These are phyloP conservation scores for Callipepla squamata DNA, from an alignment of 2,113 vertebrate genomes.

Conservation along the genomic window DNA sequence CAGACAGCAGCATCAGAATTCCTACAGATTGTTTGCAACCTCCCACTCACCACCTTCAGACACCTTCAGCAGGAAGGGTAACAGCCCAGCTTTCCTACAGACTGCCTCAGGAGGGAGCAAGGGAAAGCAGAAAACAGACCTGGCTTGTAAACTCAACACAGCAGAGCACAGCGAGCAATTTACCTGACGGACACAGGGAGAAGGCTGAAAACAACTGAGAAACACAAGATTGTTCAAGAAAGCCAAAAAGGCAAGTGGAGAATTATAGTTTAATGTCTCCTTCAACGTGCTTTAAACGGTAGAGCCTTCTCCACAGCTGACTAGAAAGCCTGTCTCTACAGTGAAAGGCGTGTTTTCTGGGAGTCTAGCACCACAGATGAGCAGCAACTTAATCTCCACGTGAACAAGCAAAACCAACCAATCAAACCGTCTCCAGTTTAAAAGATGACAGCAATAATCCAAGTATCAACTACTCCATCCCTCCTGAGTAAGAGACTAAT, in stretches of 20 bases:
- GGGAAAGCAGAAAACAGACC: not conserved
- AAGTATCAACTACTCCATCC: not conserved
- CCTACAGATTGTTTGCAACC: slow-evolving; percentile 31
- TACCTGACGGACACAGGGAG: not conserved
- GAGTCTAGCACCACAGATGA: not conserved
- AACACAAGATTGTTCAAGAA: not conserved
- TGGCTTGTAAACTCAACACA: not conserved
- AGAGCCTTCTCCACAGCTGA: not conserved
- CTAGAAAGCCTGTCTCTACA: not conserved
- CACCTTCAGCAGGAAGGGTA: slow-evolving; percentile 26
- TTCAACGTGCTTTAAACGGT: not conserved
- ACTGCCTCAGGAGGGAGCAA: fast-evolving
- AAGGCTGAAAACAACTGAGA: not conserved
- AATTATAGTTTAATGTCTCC: not conserved
- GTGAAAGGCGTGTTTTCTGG: not conserved
- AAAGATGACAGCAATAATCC: not conserved
- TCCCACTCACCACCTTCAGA: slow-evolving; percentile 50
- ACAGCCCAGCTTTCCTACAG: slow-evolving; percentile 17
- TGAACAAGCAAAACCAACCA: not conserved
- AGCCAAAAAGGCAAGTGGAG: not conserved
- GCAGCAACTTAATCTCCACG: not conserved
- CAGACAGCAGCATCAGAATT: slow-evolving; percentile 36
- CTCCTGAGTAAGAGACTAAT: not conserved
- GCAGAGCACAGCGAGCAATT: not conserved
- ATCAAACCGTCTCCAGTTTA: not conserved